These are phyloP conservation scores for Bombus vancouverensis DNA, from an alignment of 1,140 invertebrate genomes.

Conservation along the genomic window DNA sequence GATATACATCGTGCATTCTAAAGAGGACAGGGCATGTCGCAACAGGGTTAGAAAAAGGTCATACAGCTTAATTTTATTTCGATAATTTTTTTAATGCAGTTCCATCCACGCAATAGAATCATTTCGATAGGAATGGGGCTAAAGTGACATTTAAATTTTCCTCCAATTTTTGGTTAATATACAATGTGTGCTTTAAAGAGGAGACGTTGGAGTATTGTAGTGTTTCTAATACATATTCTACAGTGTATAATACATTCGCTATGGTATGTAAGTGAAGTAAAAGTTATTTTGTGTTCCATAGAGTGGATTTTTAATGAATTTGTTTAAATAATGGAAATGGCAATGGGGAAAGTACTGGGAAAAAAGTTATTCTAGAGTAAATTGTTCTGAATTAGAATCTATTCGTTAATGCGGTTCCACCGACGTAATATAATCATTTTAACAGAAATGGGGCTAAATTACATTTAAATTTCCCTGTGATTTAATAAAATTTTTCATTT, in stretches of 20 bases:
- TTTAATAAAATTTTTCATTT: background rate
- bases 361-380: background rate
- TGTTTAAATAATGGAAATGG: background rate
- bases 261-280: no score
- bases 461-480: background rate
- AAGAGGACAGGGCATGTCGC: background rate
- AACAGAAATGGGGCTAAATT: background rate
- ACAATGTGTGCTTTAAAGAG: background rate
- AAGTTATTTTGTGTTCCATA: background rate
- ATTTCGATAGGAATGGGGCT: background rate
- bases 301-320: background rate
- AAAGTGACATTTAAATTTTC: background rate
- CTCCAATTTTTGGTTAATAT: background rate
- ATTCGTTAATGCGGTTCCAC: background rate
- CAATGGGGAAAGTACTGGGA: background rate
- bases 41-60: background rate
- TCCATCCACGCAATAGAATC: background rate
- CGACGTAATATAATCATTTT: background rate
- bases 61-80: background rate
- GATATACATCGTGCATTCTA: background rate
- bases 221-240: background rate
- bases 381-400: slow-evolving; percentile 5
- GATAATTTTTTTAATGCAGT: background rate
- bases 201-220: background rate
- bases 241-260: no score